Evolutionary conservation across 2,113 vertebrate species (phyloP), one percentile per base, ranked within the genome.

Genomic region (Cichladusa arquata): DNA sequence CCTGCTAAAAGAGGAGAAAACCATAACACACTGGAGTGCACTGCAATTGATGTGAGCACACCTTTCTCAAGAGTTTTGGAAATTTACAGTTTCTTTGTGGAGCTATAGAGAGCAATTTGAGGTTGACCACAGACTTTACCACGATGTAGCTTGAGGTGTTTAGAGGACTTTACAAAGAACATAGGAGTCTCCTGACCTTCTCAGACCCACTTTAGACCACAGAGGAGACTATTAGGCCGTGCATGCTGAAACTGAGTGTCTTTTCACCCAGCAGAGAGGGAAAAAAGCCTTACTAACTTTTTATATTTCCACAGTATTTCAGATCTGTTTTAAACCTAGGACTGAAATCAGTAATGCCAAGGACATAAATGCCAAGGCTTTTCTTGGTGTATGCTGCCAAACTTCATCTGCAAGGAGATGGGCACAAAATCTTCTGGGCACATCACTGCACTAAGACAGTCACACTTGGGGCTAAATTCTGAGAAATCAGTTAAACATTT

Each of bases 11-110:
- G 36, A 85, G 31, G 9, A 47, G 23, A 92, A 81, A 91, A 82
- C 8, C 25, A 51, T 64, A 18, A 28, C 25, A 12, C 24, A 44
- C 5, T 29, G 51, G 8, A 76, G 25, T 1, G 0, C 18, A 14
- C 11, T 2, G 1, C 28, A 2, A 0, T 25, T 87, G 36, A 36
- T 3, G 1, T 1, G 0, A 79, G 28, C 36, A 31, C 10, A 36
- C 11, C 44, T 72, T 74, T 38, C 73, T 64, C 44, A 79, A 44
- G 31, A 73, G 6, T 67, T 78, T 71, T 54, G 65, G 56, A 77
- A 86, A 40, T 40, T 67, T 51, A 42, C 13, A 19, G 26, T 73
- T 89, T 88, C 31, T 74, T 58, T 80, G 11, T 44, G 38, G 33
- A 78, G 19, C 20, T 78, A 9, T 0, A 8, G 5, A 84, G 1